Evolutionary conservation across 2,113 vertebrate species (phyloP).

Genomic region (Pterocles gutturalis): DNA sequence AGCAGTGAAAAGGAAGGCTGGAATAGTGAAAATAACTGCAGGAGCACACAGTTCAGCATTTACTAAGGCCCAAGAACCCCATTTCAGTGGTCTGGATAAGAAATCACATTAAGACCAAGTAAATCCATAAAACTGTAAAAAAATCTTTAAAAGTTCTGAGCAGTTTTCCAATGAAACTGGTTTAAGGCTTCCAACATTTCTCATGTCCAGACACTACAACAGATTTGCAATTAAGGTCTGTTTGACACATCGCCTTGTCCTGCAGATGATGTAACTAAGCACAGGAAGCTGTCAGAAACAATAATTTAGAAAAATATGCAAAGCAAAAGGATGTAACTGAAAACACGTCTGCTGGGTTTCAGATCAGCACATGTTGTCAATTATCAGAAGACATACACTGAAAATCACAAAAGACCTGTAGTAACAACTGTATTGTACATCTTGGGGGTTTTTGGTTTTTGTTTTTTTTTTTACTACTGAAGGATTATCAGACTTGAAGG

Average conservation of each 20-base stretch:
- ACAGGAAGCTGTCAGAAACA: conserved; percentile 14
- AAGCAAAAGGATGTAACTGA: neutral
- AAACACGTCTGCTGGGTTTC: neutral
- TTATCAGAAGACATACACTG: neutral
- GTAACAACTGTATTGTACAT: neutral
- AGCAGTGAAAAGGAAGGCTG: neutral
- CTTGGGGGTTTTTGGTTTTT: too few species aligned
- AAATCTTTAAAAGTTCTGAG: conserved; percentile 61
- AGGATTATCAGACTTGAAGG: neutral
- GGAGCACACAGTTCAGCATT: conserved; percentile 28
- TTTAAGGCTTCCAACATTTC: conserved; percentile 61
- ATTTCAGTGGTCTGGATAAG: conserved; percentile 7
- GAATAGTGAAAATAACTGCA: neutral
- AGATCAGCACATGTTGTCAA: neutral
- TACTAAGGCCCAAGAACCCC: conserved; percentile 31
- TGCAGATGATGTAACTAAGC: neutral
- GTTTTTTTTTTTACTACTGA: neutral
- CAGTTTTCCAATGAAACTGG: conserved; percentile 28
- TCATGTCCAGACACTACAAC: neutral
- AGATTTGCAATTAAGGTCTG: neutral
- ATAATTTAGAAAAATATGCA: neutral
- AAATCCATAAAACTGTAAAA: conserved; percentile 51
- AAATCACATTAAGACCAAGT: conserved; percentile 35
- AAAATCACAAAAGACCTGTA: neutral
- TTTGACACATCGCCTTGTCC: neutral